Conservation (phyloP, 2,888 invertebrate genomes). For the Platypus cylindrus region DNA sequence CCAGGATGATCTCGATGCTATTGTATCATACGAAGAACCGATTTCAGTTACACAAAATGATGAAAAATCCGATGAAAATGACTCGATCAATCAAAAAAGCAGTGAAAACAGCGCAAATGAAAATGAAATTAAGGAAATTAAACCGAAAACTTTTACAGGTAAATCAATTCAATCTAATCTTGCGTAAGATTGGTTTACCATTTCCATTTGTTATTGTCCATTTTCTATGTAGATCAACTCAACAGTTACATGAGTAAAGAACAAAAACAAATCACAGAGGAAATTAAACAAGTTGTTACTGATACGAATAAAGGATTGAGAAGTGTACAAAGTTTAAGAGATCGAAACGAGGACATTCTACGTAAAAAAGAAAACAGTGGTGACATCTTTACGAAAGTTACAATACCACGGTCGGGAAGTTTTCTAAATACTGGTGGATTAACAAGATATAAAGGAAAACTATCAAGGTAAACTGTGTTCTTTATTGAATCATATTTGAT, state of each 20-base stretch:
- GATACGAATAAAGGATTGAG: conserved; percentile 33
- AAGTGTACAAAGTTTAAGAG: conserved; percentile 35
- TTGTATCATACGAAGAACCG: conserved; percentile 33
- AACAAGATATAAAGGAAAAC: conserved; percentile 61
- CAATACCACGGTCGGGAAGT: conserved; percentile 74
- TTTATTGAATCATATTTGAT: neutral
- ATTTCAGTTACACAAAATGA: conserved; percentile 13
- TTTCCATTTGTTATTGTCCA: conserved; percentile 2
- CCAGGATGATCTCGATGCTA: conserved; percentile 31
- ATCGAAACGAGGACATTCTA: conserved; percentile 25
- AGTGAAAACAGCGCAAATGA: too few species aligned
- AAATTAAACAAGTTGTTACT: conserved; percentile 35
- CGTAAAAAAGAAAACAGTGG: conserved; percentile 50
- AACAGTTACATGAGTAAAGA: conserved; percentile 37
- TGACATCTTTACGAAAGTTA: conserved; percentile 74
- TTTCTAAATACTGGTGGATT: conserved; percentile 71
- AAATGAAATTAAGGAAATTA: conserved; percentile 41
- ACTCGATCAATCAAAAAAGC: too few species aligned
- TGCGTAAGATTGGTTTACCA: neutral
- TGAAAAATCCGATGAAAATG: conserved; percentile 3
- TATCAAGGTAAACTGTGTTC: conserved; percentile 41
- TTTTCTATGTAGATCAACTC: conserved; percentile 40
- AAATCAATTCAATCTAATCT: conserved; percentile 2
- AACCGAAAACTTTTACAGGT: conserved; percentile 39
- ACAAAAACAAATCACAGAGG: conserved; percentile 37